These are phyloP conservation scores for Galagoides demidoff DNA, from an alignment of 2,797 vertebrate species.

Conservation along the genomic window DNA sequence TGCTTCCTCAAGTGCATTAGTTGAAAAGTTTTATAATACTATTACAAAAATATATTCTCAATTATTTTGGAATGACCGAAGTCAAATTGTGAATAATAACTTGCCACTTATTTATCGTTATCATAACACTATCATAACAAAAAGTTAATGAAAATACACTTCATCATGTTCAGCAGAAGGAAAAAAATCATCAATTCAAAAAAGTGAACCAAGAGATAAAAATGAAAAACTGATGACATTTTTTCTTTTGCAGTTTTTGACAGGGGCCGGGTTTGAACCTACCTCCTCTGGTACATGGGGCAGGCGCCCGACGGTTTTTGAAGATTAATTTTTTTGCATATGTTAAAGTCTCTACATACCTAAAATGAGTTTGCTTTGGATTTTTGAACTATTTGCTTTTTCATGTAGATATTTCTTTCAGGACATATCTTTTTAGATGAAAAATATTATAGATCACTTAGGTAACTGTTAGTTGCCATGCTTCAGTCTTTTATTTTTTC, in stretches of 20 bases:
- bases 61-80: neutral
- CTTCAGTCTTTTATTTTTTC: neutral
- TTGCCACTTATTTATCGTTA: slow-evolving; percentile 1
- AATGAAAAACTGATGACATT: neutral
- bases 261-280: too few species aligned
- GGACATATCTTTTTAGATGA: neutral
- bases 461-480: neutral
- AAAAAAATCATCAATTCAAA: neutral
- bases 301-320: neutral
- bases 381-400: neutral
- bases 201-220: neutral
- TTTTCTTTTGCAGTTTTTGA: too few species aligned
- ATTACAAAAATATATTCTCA: neutral
- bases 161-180: neutral
- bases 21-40: neutral
- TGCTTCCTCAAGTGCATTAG: neutral
- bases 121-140: neutral
- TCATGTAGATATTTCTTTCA: neutral
- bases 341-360: neutral
- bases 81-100: neutral
- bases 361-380: neutral
- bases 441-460: neutral
- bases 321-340: neutral
- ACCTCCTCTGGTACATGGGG: too few species aligned
- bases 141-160: neutral